A percentile compares a stretch with the other conserved stretches of the same genome.
phyloP scores from a whole-genome alignment of 2,888 invertebrate genomes.

The Auanema sp. region DNA sequence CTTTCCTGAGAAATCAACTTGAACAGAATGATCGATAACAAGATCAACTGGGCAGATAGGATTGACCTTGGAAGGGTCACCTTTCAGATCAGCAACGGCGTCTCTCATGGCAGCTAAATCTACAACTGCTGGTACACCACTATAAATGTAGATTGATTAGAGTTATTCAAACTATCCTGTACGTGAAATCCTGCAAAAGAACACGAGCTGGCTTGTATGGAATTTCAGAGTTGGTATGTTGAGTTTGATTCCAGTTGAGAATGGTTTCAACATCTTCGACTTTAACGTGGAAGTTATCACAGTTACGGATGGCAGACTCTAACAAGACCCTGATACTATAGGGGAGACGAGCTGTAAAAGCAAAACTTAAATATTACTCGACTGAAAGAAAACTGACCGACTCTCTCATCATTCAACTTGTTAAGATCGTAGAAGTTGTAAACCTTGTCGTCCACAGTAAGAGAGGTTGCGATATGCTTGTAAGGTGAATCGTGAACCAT shows the following conservation, averaged over 20 bases:
- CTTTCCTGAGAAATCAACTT: slow-evolving; percentile 83
- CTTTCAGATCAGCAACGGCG: slow-evolving; percentile 82
- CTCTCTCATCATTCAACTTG: slow-evolving; percentile 76
- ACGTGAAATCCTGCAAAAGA: slow-evolving; percentile 80
- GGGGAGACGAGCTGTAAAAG: slow-evolving; percentile 72
- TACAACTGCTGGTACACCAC: slow-evolving; percentile 96
- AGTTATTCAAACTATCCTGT: slow-evolving; percentile 7
- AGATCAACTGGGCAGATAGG: slow-evolving; percentile 95
- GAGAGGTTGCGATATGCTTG: slow-evolving; percentile 36
- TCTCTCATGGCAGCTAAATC: slow-evolving; percentile 99
- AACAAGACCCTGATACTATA: slow-evolving; percentile 87
- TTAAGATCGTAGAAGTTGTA: slow-evolving; percentile 81
- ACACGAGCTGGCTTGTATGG: slow-evolving; percentile 94
- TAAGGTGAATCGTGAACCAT: slow-evolving; percentile 18
- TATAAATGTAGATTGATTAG: slow-evolving; percentile 65
- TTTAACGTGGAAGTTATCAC: slow-evolving; percentile 89
- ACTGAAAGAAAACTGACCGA: slow-evolving; percentile 72
- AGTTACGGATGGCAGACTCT: slow-evolving; percentile 92
- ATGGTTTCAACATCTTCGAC: slow-evolving; percentile 84
- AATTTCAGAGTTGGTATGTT: slow-evolving; percentile 77
- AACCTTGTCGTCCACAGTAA: slow-evolving; percentile 67
- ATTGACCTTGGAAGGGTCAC: slow-evolving; percentile 89
- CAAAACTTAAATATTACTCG: slow-evolving; percentile 58
- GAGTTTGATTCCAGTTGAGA: slow-evolving; percentile 82
- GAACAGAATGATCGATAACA: slow-evolving; percentile 96